These are phyloP conservation scores for Philhelius pedissequus DNA, from an alignment of 2,888 invertebrate genomes.

Conservation along the genomic window DNA sequence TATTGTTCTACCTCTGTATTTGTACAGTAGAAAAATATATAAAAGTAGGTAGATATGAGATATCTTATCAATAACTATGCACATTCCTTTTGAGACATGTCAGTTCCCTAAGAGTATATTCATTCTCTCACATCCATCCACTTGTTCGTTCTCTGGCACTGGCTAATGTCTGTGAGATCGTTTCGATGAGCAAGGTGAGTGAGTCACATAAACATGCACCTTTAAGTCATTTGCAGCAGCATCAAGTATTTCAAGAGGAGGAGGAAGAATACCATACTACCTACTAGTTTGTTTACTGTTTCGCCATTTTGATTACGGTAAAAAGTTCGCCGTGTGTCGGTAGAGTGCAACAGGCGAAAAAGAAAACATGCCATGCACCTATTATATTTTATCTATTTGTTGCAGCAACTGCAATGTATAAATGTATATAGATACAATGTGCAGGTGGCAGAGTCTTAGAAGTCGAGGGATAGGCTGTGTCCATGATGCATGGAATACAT, in stretches of 20 bases:
- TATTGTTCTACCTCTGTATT: slow-evolving; percentile 40
- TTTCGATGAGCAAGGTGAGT: slow-evolving; percentile 35
- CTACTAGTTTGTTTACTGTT: slow-evolving; percentile 61
- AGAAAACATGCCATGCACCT: slow-evolving; percentile 51
- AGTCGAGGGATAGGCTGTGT: slow-evolving; percentile 53
- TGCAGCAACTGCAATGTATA: slow-evolving; percentile 21
- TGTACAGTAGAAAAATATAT: background rate
- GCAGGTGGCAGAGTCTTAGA: slow-evolving; percentile 47
- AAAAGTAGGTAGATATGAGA: background rate
- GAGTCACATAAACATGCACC: slow-evolving; percentile 38
- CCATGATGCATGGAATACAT: slow-evolving; percentile 52
- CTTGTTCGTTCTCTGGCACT: background rate
- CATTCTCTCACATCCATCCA: slow-evolving; percentile 9
- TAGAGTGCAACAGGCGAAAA: slow-evolving; percentile 52
- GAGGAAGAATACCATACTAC: too few species aligned
- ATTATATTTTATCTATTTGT: slow-evolving; percentile 45
- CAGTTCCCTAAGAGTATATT: slow-evolving; percentile 8
- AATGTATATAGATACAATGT: too few species aligned
- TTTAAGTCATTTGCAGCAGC: slow-evolving; percentile 12
- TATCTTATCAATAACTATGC: slow-evolving; percentile 9
- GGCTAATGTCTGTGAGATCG: too few species aligned
- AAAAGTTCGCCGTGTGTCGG: slow-evolving; percentile 39
- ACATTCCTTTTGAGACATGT: slow-evolving; percentile 13
- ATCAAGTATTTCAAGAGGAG: background rate
- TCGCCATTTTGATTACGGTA: slow-evolving; percentile 64